Base-by-base conservation (phyloP, 2,797 vertebrate species). In the Momotus momota region DNA sequence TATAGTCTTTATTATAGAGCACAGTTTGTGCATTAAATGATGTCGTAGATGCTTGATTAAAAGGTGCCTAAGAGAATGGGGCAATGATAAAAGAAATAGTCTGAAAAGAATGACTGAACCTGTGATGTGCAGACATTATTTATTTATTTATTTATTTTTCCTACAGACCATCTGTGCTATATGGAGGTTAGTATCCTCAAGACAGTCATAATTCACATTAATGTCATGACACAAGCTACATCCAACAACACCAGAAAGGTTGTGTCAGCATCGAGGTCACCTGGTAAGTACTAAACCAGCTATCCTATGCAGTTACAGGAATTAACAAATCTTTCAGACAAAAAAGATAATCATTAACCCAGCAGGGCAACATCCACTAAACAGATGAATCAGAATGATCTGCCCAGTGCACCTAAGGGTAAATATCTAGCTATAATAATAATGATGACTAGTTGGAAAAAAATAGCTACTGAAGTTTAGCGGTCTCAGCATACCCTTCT, bases 261-360 rank as follows among this genome's bases (percentile, higher is more conserved):
- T 90, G 79, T 74, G 84, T 69, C 88, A 87, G 89, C 69, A 60
- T 41, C 1, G 1, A 84, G 66, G 86, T 92, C 66, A 88, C 78
- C 78, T 89, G 75, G 19, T 64, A 81, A 80, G 78, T 61, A 79
- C 49, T 81, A 49, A 87, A 95, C 91, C 60, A 82, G 87, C 66
- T 82, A 46, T 67, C 70, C 77, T 48, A 26, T 71, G 58, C 75
- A 94, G 66, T 83, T 74, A 65, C 6, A 83, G 86, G 60, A 87
- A 96, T 94, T 91, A 95, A 90, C 88, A 95, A 91, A 92, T 58
- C 69, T 77, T 95, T 95, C 95, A 81, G 73, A 83, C 62, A 89
- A 92, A 93, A 75, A 77, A 74, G 51, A 67, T 80, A 83, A 86
- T 64, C 86, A 89, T 91, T 90, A 92, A 86, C 71, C 43, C 33